These are phyloP conservation scores for Caenorhabditis tropicalis DNA, from an alignment of 1,140 invertebrate species.

Conservation along the genomic window DNA sequence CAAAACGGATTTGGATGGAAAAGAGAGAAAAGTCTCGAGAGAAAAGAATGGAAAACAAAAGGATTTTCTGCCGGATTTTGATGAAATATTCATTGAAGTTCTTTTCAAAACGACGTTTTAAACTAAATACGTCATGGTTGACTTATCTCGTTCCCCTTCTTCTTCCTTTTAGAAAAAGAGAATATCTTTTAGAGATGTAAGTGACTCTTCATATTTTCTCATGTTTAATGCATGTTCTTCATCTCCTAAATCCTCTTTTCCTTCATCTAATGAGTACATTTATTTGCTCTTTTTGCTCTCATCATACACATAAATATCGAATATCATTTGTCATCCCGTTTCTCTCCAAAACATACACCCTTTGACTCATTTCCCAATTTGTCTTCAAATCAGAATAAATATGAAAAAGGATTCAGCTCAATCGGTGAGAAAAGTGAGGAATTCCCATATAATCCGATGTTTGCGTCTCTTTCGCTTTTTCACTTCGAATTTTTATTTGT, in stretches of 20 bases:
- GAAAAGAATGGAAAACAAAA: background rate
- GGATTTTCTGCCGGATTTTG: background rate
- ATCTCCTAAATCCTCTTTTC: background rate
- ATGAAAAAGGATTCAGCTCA: background rate
- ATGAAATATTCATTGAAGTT: background rate
- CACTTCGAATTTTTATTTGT: conserved; percentile 17
- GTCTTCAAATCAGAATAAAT: background rate
- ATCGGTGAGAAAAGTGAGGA: conserved; percentile 6
- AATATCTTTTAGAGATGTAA: too few species aligned
- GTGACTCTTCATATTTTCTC: too few species aligned
- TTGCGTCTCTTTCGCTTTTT: background rate
- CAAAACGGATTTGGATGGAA: background rate
- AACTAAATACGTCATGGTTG: background rate
- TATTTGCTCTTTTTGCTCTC: conserved; percentile 33
- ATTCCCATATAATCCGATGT: conserved; percentile 21
- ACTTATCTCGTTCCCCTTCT: background rate
- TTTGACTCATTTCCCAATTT: background rate
- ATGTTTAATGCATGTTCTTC: conserved; percentile 4
- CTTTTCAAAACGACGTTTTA: background rate
- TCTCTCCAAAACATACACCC: background rate
- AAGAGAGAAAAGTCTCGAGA: background rate
- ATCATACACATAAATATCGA: conserved; percentile 34
- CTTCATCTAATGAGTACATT: conserved; percentile 21
- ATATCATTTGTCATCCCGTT: background rate
- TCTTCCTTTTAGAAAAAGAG: too few species aligned